A percentile compares a stretch with the other conserved stretches of the same genome.
phyloP scores from a whole-genome alignment of 2,113 vertebrate genomes.

The Pogonocichla stellata region DNA sequence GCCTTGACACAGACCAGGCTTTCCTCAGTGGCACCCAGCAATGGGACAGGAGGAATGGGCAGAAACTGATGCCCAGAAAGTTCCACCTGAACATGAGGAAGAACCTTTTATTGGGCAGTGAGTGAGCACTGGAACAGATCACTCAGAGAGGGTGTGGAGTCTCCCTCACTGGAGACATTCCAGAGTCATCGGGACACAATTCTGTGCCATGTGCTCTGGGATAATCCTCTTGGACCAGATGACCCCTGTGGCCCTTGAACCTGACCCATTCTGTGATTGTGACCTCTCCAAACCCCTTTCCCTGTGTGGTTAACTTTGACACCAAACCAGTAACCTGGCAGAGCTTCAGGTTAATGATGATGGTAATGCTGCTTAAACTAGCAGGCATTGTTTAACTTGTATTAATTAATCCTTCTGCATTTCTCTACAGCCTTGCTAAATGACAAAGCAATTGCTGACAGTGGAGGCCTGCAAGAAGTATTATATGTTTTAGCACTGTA shows the following conservation, averaged over 20 bases:
- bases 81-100: not conserved
- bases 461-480: not conserved
- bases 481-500: not conserved
- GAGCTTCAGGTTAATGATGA: not conserved
- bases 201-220: not conserved
- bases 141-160: too few species aligned
- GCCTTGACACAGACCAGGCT: not conserved
- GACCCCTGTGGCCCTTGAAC: not conserved
- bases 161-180: not conserved
- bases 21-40: not conserved
- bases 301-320: not conserved
- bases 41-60: not conserved
- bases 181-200: not conserved
- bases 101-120: not conserved
- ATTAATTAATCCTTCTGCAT: not conserved
- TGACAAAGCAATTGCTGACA: conserved; percentile 45
- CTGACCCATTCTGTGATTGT: not conserved
- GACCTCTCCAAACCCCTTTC: not conserved
- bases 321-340: not conserved
- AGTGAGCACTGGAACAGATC: not conserved
- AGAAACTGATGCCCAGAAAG: not conserved
- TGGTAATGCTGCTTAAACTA: not conserved
- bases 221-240: not conserved
- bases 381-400: not conserved
- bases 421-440: not conserved